Conservation (phyloP, 2,888 invertebrate genomes). For the Hanleya hanleyi region DNA sequence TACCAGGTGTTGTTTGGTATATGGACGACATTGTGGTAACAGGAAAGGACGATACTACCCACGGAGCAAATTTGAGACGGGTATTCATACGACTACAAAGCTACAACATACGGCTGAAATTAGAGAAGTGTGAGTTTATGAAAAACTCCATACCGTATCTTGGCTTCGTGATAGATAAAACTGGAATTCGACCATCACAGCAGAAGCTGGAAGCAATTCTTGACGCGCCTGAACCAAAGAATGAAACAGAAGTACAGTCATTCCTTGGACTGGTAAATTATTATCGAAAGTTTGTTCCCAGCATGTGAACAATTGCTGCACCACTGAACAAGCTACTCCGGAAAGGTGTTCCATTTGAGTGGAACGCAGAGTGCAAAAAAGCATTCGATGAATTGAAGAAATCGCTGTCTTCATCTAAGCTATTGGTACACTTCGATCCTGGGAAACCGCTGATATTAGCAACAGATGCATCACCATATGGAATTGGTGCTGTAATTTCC, state of each 20-base stretch:
- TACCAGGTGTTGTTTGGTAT: slow-evolving; percentile 29
- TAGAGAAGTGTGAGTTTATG: slow-evolving; percentile 46
- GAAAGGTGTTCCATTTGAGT: slow-evolving; percentile 40
- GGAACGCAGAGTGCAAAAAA: slow-evolving; percentile 17
- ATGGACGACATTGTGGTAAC: slow-evolving; percentile 45
- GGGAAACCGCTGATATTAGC: slow-evolving; percentile 54
- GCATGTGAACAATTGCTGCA: slow-evolving; percentile 34
- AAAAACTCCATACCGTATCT: slow-evolving; percentile 15
- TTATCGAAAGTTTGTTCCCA: slow-evolving; percentile 51
- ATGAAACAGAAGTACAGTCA: slow-evolving; percentile 44
- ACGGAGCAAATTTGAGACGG: slow-evolving; percentile 26
- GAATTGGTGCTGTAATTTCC: slow-evolving; percentile 46
- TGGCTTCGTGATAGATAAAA: background rate
- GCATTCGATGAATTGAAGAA: slow-evolving; percentile 43
- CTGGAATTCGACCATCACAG: slow-evolving; percentile 39
- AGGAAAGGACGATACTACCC: slow-evolving; percentile 19
- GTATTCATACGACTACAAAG: slow-evolving; percentile 29
- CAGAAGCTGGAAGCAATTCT: slow-evolving; percentile 46
- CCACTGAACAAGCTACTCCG: slow-evolving; percentile 44
- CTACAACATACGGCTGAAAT: slow-evolving; percentile 34
- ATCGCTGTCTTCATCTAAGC: slow-evolving; percentile 25
- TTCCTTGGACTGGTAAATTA: slow-evolving; percentile 53
- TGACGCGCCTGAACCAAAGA: slow-evolving; percentile 47
- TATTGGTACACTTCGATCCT: slow-evolving; percentile 54
- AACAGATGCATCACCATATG: slow-evolving; percentile 69